These are phyloP conservation scores for Poeciliopsis paucimaculata DNA, from an alignment of 2,797 vertebrate species.

Conservation along the genomic window DNA sequence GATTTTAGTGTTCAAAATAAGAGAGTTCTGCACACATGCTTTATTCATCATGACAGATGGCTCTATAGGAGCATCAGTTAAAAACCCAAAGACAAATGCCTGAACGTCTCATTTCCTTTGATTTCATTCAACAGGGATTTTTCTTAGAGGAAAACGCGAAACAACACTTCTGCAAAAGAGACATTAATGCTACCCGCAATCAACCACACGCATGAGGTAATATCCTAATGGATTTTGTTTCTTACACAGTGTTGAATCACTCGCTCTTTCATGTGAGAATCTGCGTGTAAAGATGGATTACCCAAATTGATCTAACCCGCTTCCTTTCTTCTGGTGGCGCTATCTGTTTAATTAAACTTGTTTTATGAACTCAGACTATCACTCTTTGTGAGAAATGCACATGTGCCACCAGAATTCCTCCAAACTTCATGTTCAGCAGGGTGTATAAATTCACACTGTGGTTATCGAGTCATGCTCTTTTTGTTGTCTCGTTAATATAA, in stretches of 20 bases:
- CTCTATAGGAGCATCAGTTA: constrained; percentile 11
- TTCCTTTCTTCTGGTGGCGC: constrained; percentile 8
- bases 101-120: constrained; percentile 20
- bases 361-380: constrained; percentile 38
- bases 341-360: constrained; percentile 38
- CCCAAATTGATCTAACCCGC: constrained; percentile 23
- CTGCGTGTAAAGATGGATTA: constrained; percentile 39
- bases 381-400: constrained; percentile 15
- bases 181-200: constrained; percentile 55
- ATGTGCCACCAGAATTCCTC: constrained; percentile 2
- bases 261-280: constrained; percentile 36
- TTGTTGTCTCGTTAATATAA: background rate
- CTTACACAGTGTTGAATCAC: constrained; percentile 54
- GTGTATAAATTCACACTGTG: constrained; percentile 12
- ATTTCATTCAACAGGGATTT: constrained; percentile 20
- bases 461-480: constrained; percentile 3
- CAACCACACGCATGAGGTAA: constrained; percentile 44
- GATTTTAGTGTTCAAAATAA: constrained; percentile 5
- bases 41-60: background rate
- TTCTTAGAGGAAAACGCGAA: constrained; percentile 15
- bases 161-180: constrained; percentile 39
- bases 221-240: constrained; percentile 50
- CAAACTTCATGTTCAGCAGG: constrained; percentile 8
- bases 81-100: constrained; percentile 5
- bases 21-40: background rate